Conservation (phyloP, 2,113 vertebrate species). For the Perca flavescens region DNA sequence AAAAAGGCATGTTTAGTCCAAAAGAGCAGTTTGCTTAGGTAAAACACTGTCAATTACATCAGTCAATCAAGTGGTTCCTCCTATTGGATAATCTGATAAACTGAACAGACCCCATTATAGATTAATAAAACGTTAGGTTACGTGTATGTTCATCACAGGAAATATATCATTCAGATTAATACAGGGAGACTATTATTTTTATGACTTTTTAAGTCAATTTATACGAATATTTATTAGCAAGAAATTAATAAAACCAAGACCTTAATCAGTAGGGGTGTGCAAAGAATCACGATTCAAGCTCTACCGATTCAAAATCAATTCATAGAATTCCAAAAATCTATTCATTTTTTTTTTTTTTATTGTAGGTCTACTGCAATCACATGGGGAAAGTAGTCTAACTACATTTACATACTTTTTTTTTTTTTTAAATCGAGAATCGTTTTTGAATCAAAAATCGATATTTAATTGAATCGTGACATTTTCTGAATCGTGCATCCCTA, state of each 20-base stretch:
- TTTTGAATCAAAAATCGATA: too few relatives aligned
- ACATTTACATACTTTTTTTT: too few relatives aligned
- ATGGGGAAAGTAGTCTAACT: too few relatives aligned
- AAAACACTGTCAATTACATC: conserved; percentile 20
- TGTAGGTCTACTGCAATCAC: too few relatives aligned
- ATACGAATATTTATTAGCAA: conserved; percentile 30
- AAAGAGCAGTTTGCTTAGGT: conserved; percentile 12
- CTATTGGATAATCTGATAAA: conserved; percentile 40
- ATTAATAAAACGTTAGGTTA: not conserved
- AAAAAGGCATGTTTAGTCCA: not conserved
- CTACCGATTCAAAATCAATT: too few relatives aligned
- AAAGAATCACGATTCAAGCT: too few relatives aligned
- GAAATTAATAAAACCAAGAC: conserved; percentile 16
- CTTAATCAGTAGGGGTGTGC: not conserved
- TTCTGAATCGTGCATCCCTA: too few relatives aligned
- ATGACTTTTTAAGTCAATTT: not conserved
- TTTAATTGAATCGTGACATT: too few relatives aligned
- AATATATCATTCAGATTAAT: conserved; percentile 26
- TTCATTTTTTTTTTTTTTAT: too few relatives aligned
- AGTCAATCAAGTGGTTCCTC: conserved; percentile 28
- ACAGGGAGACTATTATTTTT: not conserved
- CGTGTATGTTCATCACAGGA: not conserved
- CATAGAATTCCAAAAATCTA: too few relatives aligned
- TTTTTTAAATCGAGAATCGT: too few relatives aligned
- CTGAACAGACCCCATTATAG: conserved; percentile 34